A percentile compares a stretch with the other conserved stretches of the same genome.
Evolutionary conservation across 1,140 invertebrate species (phyloP).

Genomic region (Delia radicum): DNA sequence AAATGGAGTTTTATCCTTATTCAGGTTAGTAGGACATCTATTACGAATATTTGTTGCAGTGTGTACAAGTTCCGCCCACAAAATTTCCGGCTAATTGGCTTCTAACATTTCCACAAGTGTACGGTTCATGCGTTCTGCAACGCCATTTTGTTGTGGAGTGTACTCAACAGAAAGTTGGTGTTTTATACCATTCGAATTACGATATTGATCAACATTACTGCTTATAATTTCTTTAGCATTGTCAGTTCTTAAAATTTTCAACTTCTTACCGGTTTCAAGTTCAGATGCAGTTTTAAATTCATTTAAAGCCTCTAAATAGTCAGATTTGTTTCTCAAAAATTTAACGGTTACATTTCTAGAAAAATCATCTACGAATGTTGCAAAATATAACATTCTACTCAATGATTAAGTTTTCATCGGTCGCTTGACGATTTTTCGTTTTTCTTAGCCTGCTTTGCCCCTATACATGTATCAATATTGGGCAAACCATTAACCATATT

Average conservation of each 20-base stretch:
- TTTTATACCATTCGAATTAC: conserved; percentile 29
- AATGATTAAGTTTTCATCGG: conserved; percentile 45
- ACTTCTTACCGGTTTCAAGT: conserved; percentile 34
- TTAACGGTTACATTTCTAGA: conserved; percentile 42
- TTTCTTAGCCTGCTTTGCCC: neutral
- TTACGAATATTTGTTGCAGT: conserved; percentile 22
- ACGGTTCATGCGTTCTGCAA: conserved; percentile 37
- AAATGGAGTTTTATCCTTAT: conserved; percentile 8
- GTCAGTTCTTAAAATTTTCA: conserved; percentile 40
- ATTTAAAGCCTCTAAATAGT: conserved; percentile 24
- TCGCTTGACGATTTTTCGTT: conserved; percentile 38
- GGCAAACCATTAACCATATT: neutral
- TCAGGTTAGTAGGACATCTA: conserved; percentile 25
- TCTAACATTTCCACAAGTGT: conserved; percentile 36
- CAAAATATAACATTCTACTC: conserved; percentile 44
- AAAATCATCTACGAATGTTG: conserved; percentile 54
- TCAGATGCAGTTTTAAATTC: conserved; percentile 27
- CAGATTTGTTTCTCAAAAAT: conserved; percentile 42
- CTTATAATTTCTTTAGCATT: conserved; percentile 49
- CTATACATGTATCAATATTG: neutral
- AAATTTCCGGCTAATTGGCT: conserved; percentile 43
- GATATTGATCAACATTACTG: conserved; percentile 29
- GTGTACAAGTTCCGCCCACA: conserved; percentile 57
- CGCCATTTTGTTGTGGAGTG: conserved; percentile 51
- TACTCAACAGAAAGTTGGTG: conserved; percentile 36